These are phyloP conservation scores for Triplophysa yarkandensis DNA, from an alignment of 2,797 vertebrate species.

Conservation along the genomic window DNA sequence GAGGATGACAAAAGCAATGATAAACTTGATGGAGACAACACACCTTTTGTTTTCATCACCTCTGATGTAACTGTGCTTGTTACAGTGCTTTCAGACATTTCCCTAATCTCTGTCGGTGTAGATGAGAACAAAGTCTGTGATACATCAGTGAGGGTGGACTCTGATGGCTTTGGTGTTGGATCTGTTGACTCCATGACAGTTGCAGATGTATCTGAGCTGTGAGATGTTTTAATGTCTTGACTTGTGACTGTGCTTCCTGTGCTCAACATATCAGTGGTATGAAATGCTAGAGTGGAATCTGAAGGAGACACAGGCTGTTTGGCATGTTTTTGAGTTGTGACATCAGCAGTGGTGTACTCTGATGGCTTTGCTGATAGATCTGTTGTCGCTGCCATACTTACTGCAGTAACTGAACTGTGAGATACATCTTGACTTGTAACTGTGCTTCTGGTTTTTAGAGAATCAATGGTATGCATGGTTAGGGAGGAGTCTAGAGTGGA, in stretches of 20 bases:
- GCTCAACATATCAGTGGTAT: no score
- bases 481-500: neutral
- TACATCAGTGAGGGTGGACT: slow-evolving; percentile 10
- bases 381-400: no score
- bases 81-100: neutral
- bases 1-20: neutral
- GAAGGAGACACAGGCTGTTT: no score
- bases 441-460: no score
- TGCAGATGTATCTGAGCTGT: neutral
- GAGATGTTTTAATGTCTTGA: neutral
- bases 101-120: slow-evolving; percentile 12
- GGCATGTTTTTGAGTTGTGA: no score
- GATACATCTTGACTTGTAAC: no score
- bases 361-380: no score
- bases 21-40: neutral
- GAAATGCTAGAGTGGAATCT: no score
- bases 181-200: neutral
- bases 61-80: slow-evolving; percentile 31
- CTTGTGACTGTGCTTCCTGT: neutral
- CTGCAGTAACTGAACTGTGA: no score
- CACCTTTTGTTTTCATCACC: slow-evolving; percentile 22
- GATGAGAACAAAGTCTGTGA: slow-evolving; percentile 19
- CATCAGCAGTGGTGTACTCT: no score
- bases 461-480: neutral
- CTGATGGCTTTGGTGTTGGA: slow-evolving; percentile 5